phyloP scores from a whole-genome alignment of 2,888 invertebrate genomes.

The Stenurella melanura region DNA sequence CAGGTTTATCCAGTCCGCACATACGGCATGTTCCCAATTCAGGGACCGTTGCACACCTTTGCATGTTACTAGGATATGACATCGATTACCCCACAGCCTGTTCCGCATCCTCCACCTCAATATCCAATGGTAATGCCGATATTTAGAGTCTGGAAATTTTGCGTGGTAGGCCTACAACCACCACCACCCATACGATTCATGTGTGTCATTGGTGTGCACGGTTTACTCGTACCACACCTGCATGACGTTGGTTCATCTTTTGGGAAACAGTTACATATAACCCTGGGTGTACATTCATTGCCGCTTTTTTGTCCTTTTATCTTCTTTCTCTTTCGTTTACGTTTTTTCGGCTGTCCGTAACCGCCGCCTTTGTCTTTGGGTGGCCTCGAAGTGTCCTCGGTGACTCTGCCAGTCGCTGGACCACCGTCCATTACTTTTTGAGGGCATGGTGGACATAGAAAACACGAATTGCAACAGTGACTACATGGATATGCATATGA shows the following conservation, averaged over 20 bases:
- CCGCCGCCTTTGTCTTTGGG: background rate
- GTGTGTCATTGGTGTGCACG: background rate
- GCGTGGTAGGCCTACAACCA: background rate
- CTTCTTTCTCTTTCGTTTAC: background rate
- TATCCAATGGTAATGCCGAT: background rate
- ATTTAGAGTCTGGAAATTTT: background rate
- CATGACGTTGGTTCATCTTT: background rate
- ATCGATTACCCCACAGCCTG: background rate
- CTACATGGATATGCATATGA: background rate
- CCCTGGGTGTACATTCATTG: slow-evolving; percentile 9
- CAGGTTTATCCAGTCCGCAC: too few species aligned
- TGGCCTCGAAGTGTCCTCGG: too few species aligned
- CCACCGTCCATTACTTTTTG: too few species aligned
- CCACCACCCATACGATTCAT: background rate
- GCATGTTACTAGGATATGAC: too few species aligned
- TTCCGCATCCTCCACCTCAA: background rate
- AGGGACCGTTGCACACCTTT: too few species aligned
- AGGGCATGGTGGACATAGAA: background rate
- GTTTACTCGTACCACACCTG: background rate
- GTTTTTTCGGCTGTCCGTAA: background rate
- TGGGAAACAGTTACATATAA: slow-evolving; percentile 11
- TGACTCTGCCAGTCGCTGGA: too few species aligned
- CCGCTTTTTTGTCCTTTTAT: background rate
- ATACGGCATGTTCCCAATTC: too few species aligned
- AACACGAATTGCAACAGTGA: background rate